Evolutionary conservation across 2,888 invertebrate genomes (phyloP), one percentile per base, ranked within the genome.

Genomic region (Ischnura elegans): DNA sequence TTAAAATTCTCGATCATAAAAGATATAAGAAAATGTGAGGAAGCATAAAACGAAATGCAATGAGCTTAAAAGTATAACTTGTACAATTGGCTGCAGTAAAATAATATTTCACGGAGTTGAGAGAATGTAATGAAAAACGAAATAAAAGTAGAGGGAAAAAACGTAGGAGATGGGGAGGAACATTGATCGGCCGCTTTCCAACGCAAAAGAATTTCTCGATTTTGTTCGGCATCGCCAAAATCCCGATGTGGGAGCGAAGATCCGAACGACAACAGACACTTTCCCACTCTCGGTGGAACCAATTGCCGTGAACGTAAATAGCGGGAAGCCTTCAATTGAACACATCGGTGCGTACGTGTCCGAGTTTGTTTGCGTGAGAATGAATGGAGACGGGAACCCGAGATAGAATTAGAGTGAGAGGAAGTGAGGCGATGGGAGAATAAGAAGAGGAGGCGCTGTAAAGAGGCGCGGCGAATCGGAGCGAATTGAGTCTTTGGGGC

Each of bases 381-480:
- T 76, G 76, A 13, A 36, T 3, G 76, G 2, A 36, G 29, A 13
- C 10, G 2, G 76, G 86, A 46, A 4, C 13, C 29, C 8, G 86
- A 86, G 86, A 86, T 46, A 43, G 86, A 86, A 86, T 46, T 46
- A 86, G 43, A 21, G 43, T 8, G 46, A 46, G 16, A 19, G 45
- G 43, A 43, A 85, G 21, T 36, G 2, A 36, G 42, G 43, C 19
- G 46, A n/a, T 25, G 45, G 45, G 43, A 85, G 86, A 25, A 45
- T n/a, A n/a, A 46, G 21, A 36, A 43, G 86, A 86, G 46, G 36
- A 45, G 86, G 86, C 86, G 86, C 86, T n/a, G 86, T 86, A 45
- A 86, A 86, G 86, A 86, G 86, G 46, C 86, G 86, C 46, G 86
- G n/a, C 86, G 86, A 46, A 86, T 86, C 86, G 86, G n/a, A 86